Conservation (phyloP, 2,113 vertebrate genomes). For the Hippocampus abdominalis region DNA sequence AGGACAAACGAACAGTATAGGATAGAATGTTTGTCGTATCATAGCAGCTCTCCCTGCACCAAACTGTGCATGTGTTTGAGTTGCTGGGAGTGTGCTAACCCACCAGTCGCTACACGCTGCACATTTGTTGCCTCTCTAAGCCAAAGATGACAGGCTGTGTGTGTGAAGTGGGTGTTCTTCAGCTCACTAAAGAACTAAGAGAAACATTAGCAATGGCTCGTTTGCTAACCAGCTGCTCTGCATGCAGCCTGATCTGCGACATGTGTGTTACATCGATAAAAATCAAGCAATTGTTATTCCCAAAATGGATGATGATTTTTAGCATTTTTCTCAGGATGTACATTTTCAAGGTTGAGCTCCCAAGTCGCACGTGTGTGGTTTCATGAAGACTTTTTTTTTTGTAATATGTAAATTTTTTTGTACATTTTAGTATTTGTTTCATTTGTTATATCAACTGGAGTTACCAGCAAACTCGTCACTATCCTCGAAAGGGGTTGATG, state of each 20-base stretch:
- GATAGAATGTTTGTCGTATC: not conserved
- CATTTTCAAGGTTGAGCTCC: not conserved
- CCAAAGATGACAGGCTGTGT: conserved; percentile 21
- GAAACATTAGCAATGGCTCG: conserved; percentile 5
- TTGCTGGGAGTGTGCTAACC: conserved; percentile 8
- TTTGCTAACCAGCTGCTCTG: not conserved
- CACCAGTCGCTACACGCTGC: conserved; percentile 11
- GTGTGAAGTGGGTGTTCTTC: conserved; percentile 6
- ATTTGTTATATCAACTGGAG: not conserved
- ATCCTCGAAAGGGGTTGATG: not conserved
- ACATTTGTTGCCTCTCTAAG: conserved; percentile 15
- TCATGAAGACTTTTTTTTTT: not conserved
- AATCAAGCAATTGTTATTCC: not conserved
- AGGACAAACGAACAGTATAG: not conserved
- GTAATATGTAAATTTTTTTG: not conserved
- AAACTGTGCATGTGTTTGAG: not conserved
- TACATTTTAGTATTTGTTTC: not conserved
- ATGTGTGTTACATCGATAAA: not conserved
- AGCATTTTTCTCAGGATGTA: not conserved
- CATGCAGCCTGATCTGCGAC: not conserved
- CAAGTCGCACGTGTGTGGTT: not conserved
- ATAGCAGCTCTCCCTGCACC: not conserved
- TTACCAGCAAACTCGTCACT: not conserved
- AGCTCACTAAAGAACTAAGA: not conserved
- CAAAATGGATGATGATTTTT: not conserved